Percentiles rank a stretch among this genome's conserved stretches.
phyloP scores from a whole-genome alignment of 2,888 invertebrate species.

The Thyatira batis region DNA sequence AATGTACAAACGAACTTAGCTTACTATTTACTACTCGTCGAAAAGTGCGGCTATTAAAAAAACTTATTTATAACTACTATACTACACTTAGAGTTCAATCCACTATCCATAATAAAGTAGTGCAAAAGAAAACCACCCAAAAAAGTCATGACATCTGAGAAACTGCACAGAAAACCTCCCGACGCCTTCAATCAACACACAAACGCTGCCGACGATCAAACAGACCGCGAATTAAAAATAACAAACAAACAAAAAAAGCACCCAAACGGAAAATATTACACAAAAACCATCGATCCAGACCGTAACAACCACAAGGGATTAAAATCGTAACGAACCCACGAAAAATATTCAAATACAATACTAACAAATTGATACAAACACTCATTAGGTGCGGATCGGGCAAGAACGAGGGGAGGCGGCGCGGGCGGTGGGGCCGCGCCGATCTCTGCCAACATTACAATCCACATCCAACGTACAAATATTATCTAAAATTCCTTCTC shows the following conservation, averaged over 20 bases:
- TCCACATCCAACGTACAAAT: conserved; percentile 82
- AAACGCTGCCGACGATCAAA: conserved; percentile 64
- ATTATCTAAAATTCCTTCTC: conserved; percentile 84
- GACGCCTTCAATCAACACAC: conserved; percentile 71
- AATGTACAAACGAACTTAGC: no score
- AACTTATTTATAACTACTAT: background rate
- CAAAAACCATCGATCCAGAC: conserved; percentile 72
- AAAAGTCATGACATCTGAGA: background rate
- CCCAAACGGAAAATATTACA: conserved; percentile 59
- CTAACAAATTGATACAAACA: conserved; percentile 83
- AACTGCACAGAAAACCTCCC: conserved; percentile 42
- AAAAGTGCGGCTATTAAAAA: no score
- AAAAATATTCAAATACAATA: conserved; percentile 83
- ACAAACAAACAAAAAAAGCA: conserved; percentile 49
- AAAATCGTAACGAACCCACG: conserved; percentile 80
- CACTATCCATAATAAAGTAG: background rate
- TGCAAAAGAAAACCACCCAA: background rate
- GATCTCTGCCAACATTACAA: conserved; percentile 76
- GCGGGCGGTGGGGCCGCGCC: conserved; percentile 41
- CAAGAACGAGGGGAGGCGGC: conserved; percentile 48
- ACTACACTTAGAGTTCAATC: background rate
- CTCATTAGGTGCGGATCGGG: conserved; percentile 78
- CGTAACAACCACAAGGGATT: conserved; percentile 73
- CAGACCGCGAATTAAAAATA: conserved; percentile 37
- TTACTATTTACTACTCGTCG: no score